Evolutionary conservation across 35 echinoderm and acorn worm species (phyloP).

Genomic region (Holothuria glaberrima): DNA sequence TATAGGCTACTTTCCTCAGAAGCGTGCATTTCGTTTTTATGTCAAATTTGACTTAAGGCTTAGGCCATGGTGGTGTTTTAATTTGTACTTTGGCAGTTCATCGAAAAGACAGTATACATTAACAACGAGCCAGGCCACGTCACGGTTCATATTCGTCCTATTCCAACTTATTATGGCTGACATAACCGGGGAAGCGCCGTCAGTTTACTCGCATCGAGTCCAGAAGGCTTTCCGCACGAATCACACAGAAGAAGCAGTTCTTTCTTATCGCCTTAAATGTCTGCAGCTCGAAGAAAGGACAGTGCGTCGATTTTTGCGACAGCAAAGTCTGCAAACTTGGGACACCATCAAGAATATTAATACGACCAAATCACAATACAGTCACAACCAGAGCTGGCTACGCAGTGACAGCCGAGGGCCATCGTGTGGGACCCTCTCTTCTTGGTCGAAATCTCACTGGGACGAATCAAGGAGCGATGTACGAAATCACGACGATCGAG

Average conservation of each 20-base stretch:
- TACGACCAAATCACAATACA: background rate
- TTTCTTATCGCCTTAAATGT: slow-evolving; percentile 24
- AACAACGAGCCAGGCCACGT: too few relatives aligned
- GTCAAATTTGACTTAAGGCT: too few relatives aligned
- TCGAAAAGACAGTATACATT: too few relatives aligned
- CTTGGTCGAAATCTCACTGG: background rate
- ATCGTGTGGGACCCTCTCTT: background rate
- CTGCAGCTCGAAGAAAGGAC: slow-evolving; percentile 45
- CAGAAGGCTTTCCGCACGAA: slow-evolving; percentile 42
- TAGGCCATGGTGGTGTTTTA: too few relatives aligned
- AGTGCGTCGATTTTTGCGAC: slow-evolving; percentile 29
- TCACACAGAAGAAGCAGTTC: background rate
- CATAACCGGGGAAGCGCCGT: slow-evolving; percentile 3
- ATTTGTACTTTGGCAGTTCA: too few relatives aligned
- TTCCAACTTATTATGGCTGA: background rate
- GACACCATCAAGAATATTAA: slow-evolving; percentile 37
- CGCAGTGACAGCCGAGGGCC: background rate
- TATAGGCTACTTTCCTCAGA: too few relatives aligned
- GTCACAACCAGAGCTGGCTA: background rate
- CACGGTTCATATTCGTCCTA: too few relatives aligned
- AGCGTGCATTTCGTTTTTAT: too few relatives aligned
- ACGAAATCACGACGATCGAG: background rate
- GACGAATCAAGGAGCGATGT: background rate
- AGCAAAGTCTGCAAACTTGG: slow-evolving; percentile 36
- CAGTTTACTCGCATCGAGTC: slow-evolving; percentile 25